Percentiles rank a stretch among this genome's conserved stretches.
Conservation (phyloP, 2,797 vertebrate genomes). For the Limosa lapponica region DNA sequence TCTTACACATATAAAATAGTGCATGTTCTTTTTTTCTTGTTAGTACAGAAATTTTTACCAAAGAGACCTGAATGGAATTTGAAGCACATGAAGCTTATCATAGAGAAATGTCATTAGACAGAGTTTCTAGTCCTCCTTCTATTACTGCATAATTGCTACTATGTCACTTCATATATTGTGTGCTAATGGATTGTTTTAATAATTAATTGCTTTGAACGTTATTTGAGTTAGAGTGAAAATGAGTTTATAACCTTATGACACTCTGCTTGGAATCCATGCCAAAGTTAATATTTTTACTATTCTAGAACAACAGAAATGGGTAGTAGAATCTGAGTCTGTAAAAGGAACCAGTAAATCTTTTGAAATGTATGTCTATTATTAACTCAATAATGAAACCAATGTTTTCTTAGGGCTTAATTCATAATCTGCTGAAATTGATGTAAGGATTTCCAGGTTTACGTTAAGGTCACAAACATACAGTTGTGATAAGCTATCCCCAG, state of each 20-base stretch:
- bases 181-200: neutral
- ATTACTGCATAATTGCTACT: neutral
- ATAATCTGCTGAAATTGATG: neutral
- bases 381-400: neutral
- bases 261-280: neutral
- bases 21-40: no score
- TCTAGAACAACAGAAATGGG: neutral
- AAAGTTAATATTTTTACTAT: neutral
- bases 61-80: neutral
- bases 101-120: neutral
- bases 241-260: neutral
- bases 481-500: neutral
- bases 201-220: neutral
- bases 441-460: neutral
- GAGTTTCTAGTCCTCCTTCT: neutral
- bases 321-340: neutral
- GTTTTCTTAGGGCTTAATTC: neutral
- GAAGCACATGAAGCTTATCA: neutral
- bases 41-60: neutral
- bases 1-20: neutral
- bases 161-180: neutral
- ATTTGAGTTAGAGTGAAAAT: neutral
- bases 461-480: neutral
- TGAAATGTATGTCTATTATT: neutral
- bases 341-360: neutral